Evolutionary conservation across 1,140 invertebrate genomes (phyloP).

Genomic region (Zaprionus capensis): DNA sequence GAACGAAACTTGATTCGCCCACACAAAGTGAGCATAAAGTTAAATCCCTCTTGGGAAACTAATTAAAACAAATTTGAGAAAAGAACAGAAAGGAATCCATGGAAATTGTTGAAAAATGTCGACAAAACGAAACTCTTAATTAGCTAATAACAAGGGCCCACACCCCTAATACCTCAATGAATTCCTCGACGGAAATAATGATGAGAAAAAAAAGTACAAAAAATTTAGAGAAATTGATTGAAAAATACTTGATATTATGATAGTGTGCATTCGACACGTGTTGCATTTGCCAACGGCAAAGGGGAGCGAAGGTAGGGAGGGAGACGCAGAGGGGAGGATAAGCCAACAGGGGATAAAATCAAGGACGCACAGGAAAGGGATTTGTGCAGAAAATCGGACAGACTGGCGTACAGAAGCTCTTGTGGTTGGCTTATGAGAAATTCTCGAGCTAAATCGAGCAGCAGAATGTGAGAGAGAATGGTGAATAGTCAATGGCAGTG

Average conservation of each 20-base stretch:
- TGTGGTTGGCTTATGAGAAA: constrained; percentile 5
- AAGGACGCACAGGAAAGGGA: neutral
- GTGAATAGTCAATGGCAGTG: neutral
- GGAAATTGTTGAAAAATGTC: neutral
- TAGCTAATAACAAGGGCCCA: neutral
- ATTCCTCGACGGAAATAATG: too few species aligned
- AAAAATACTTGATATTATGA: constrained; percentile 1
- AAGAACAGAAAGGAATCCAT: neutral
- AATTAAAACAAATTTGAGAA: neutral
- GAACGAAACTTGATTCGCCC: neutral
- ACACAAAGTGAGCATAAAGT: neutral
- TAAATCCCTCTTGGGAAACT: neutral
- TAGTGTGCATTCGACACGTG: constrained; percentile 38
- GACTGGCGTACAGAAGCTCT: neutral
- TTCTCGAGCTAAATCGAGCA: neutral
- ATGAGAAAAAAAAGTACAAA: neutral
- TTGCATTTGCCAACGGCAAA: constrained; percentile 28
- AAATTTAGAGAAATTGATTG: neutral
- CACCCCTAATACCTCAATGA: neutral
- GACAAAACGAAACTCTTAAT: neutral
- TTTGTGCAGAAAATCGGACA: neutral
- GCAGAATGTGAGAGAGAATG: neutral
- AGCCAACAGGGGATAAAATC: neutral
- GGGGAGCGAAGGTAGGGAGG: neutral
- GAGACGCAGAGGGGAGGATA: neutral